Evolutionary conservation across 2,113 vertebrate genomes (phyloP), one percentile per base, ranked within the genome.

Genomic region (Accipiter cooperii): DNA sequence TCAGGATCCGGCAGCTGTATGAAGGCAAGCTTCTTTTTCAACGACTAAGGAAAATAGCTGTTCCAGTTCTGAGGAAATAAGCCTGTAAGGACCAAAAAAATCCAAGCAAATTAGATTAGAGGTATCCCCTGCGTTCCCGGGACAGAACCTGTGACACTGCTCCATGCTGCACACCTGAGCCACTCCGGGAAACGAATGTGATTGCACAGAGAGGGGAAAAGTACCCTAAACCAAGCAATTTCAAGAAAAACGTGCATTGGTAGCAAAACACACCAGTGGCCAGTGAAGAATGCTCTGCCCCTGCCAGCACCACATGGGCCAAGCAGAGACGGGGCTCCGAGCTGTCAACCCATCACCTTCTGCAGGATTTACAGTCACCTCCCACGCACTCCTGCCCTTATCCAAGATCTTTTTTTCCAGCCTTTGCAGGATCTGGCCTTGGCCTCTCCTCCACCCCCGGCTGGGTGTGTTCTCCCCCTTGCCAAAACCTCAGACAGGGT

Each of bases 61-160:
- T 20, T 71, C 36, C 44, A 33, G 9, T 40, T n/a, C 54, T 19
- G 17, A 71, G 31, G 36, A 77, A 63, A 70, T 25, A 19, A 68
- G 42, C 13, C n/a, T 60, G 49, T 40, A 40, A 77, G 57, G 80
- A 71, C 40, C 17, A 36, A 63, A 47, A 49, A 40, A 21, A 65
- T 26, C 42, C 34, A 81, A 42, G 42, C 29, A 49, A 42, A 49
- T 29, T 17, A 20, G 25, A 58, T 40, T 13, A 40, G n/a, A 64
- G 17, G 20, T 17, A 12, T 24, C 24, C 22, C 22, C 26, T 10
- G 10, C 2, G 0, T 29, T 47, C 61, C 61, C 4, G 0, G 51
- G 13, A 38, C 24, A 57, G n/a, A n/a, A 31, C 29, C 13, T 1
- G n/a, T 0, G 1, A 42, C 42, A 6, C 42, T 5, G 49, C 58